Base-by-base conservation (phyloP, 2,797 vertebrate species). In the Anguilla megastoma region DNA sequence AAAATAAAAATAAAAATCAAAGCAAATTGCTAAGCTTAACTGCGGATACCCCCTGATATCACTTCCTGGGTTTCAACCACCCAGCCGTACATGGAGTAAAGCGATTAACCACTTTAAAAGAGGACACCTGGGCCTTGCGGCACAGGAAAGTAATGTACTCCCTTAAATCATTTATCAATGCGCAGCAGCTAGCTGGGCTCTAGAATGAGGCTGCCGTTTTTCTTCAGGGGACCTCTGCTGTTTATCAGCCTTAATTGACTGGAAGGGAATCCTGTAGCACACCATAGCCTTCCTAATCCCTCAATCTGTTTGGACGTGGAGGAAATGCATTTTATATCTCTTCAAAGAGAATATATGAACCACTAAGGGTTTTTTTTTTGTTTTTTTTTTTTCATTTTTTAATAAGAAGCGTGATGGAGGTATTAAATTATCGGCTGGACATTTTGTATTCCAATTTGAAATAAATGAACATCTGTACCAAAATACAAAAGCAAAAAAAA, bases 151-250 rank as follows among this genome's bases (percentile, higher is more conserved):
- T 89, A 91, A 90, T 90, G 89, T 86, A 87, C 87, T 86, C 85
- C 33, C 86, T 69, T 90, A 90, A 92, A 91, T 91, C 89, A 90
- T 92, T 92, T 91, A 92, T 92, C 91, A 87, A 88, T 84, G 86
- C 89, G 87, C 85, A 85, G 88, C 88, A 88, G 90, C 16, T 58
- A 87, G 89, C 86, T 85, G 69, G 83, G 79, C 69, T 60, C 82
- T 54, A 76, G 88, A 89, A 87, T 79, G 86, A 87, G 90, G 80
- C 85, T 83, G 50, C 63, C 63, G 69, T 87, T 87, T 89, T 69
- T 83, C 90, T 86, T 82, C 87, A 89, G 85, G 85, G 85, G 88
- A 87, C 60, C 58, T 86, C 21, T 74, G 86, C 86, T 79, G 83
- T 91, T 92, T 90, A 89, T 90, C 60, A 85, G 36, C 48, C 86